A percentile compares a stretch with the other conserved stretches of the same genome.
These are phyloP conservation scores for Phanerotoma sp. DNA, from an alignment of 2,888 invertebrate genomes.

Conservation along the genomic window DNA sequence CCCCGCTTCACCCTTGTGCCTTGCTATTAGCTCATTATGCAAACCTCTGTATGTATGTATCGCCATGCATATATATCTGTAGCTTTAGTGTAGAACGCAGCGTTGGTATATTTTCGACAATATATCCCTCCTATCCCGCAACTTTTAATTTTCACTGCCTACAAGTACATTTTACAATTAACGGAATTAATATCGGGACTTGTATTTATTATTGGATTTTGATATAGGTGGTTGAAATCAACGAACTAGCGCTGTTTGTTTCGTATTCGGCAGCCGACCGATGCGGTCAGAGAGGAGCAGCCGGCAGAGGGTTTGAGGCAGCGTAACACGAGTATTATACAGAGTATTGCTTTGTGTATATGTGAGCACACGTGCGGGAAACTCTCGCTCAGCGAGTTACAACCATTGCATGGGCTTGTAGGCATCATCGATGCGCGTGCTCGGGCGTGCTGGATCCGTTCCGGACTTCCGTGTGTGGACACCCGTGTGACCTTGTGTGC, in stretches of 20 bases:
- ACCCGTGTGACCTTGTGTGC: constrained; percentile 50
- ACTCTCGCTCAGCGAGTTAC: constrained; percentile 17
- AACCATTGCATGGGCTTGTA: constrained; percentile 21
- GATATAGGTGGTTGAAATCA: constrained; percentile 39
- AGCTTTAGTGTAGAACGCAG: background rate
- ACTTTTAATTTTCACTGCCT: constrained; percentile 16
- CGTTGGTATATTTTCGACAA: background rate
- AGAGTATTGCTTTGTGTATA: constrained; percentile 8
- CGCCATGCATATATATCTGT: background rate
- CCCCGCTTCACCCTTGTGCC: constrained; percentile 17
- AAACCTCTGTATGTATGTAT: background rate
- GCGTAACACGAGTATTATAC: too few species aligned
- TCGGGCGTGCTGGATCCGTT: constrained; percentile 35
- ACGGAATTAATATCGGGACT: constrained; percentile 48
- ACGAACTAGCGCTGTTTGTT: constrained; percentile 29
- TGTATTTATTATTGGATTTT: constrained; percentile 45
- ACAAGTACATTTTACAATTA: constrained; percentile 45
- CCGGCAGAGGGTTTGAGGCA: constrained; percentile 2
- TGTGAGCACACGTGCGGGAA: constrained; percentile 31
- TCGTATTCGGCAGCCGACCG: constrained; percentile 28
- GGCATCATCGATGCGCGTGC: constrained; percentile 19
- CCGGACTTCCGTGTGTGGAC: constrained; percentile 52
- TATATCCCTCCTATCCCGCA: constrained; percentile 8
- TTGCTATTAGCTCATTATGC: constrained; percentile 31
- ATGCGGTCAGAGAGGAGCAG: constrained; percentile 19